phyloP scores from a whole-genome alignment of 2,797 vertebrate genomes.

The Myotis vivesi region DNA sequence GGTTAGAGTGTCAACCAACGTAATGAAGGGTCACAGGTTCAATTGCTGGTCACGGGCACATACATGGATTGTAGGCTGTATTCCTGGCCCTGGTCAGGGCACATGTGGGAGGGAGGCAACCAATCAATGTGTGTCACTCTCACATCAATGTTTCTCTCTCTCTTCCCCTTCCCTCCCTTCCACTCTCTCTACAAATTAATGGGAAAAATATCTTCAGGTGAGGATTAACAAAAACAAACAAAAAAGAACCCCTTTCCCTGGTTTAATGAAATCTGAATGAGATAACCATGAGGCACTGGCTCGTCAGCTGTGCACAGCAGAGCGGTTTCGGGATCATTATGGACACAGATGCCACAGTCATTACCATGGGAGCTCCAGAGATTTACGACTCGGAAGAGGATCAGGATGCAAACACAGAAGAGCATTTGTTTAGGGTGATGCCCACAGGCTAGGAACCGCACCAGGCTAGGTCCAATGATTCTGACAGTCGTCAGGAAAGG shows the following conservation, averaged over 20 bases:
- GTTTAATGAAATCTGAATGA: slow-evolving; percentile 20
- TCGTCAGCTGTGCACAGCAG: background rate
- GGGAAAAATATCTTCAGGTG: too few species aligned
- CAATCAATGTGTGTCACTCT: too few species aligned
- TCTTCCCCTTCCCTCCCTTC: too few species aligned
- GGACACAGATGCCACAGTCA: background rate
- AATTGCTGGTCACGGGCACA: too few species aligned
- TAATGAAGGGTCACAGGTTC: too few species aligned
- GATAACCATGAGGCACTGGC: background rate
- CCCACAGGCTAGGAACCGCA: background rate
- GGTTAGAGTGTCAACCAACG: too few species aligned
- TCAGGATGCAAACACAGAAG: background rate
- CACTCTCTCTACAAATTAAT: too few species aligned
- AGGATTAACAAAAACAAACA: background rate
- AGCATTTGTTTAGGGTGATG: background rate
- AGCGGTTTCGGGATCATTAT: background rate
- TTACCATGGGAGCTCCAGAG: background rate
- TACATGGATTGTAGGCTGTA: too few species aligned
- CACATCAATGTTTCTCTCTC: too few species aligned
- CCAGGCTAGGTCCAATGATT: rapidly evolving
- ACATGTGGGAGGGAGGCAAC: too few species aligned
- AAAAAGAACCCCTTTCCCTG: background rate
- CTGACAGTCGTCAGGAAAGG: background rate
- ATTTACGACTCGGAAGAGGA: background rate
- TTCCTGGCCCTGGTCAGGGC: too few species aligned